Percentiles rank a stretch among this genome's conserved stretches.
These are phyloP conservation scores for Sicus ferrugineus DNA, from an alignment of 2,888 invertebrate species.

Conservation along the genomic window DNA sequence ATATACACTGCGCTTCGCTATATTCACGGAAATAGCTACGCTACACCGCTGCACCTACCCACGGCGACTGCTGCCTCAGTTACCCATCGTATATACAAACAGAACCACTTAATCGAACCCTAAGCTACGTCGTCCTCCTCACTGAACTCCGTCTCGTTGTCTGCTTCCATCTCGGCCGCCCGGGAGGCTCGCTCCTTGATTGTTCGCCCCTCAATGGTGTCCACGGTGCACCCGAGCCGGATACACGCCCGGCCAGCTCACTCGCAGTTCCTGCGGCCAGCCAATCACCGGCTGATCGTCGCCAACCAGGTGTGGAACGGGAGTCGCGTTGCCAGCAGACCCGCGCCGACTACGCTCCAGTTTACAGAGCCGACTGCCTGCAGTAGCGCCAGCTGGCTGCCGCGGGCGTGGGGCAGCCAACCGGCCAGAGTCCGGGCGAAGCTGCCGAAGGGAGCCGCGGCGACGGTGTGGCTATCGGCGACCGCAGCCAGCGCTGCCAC, in stretches of 20 bases:
- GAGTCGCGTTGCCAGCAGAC: constrained; percentile 14
- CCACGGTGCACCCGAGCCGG: too few species aligned
- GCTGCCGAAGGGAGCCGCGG: neutral
- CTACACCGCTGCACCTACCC: too few species aligned
- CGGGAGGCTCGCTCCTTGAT: neutral
- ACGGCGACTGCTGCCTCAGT: too few species aligned
- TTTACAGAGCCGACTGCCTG: constrained; percentile 29
- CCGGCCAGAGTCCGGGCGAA: neutral
- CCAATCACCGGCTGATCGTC: constrained; percentile 37
- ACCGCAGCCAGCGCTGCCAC: constrained; percentile 38
- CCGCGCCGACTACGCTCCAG: constrained; percentile 36
- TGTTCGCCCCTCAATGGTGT: too few species aligned
- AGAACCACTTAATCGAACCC: too few species aligned
- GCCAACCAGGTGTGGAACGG: constrained; percentile 13
- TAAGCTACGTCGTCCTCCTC: neutral
- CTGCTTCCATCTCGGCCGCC: neutral
- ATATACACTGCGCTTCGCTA: too few species aligned
- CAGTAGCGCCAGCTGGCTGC: constrained; percentile 21
- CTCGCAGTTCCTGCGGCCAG: neutral
- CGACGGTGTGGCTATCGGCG: constrained; percentile 16
- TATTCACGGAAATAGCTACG: too few species aligned
- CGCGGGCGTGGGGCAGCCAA: neutral
- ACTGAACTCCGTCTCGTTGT: neutral
- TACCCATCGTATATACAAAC: too few species aligned
- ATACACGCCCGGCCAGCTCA: neutral